A percentile compares a stretch with the other conserved stretches of the same genome.
Evolutionary conservation across 2,888 invertebrate species (phyloP).

Genomic region (Glyphotaelius pellucidus): DNA sequence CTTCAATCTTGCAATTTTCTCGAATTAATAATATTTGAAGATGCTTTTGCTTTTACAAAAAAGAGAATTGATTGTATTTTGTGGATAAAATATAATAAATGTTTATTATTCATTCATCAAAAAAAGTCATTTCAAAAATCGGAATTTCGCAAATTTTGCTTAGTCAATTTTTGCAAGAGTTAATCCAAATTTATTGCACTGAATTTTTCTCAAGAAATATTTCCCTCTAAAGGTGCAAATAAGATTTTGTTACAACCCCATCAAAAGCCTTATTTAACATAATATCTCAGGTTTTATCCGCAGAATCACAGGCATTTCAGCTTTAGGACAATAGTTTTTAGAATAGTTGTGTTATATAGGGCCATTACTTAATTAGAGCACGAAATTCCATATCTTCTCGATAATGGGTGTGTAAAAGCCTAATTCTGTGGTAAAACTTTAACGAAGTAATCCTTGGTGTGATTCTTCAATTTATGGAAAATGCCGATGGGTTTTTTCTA

Average conservation of each 20-base stretch:
- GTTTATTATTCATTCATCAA: no score
- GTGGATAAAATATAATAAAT: no score
- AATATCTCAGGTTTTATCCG: neutral
- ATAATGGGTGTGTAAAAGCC: neutral
- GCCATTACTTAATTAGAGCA: neutral
- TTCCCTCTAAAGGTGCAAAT: neutral
- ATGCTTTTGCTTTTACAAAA: no score
- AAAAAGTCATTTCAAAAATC: no score
- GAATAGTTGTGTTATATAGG: neutral
- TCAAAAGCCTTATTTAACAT: neutral
- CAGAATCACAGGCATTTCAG: neutral
- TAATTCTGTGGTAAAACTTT: neutral
- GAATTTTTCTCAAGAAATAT: neutral
- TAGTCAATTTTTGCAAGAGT: neutral
- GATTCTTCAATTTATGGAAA: neutral
- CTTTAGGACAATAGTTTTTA: conserved; percentile 9
- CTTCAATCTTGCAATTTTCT: no score
- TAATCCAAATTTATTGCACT: neutral
- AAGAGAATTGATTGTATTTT: no score
- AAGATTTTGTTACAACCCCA: neutral
- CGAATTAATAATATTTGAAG: no score
- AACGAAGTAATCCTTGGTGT: neutral
- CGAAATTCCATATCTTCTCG: neutral
- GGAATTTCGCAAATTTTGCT: neutral
- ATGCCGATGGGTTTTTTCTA: neutral